phyloP scores from a whole-genome alignment of 2,113 vertebrate genomes.

The Marmota monax region DNA sequence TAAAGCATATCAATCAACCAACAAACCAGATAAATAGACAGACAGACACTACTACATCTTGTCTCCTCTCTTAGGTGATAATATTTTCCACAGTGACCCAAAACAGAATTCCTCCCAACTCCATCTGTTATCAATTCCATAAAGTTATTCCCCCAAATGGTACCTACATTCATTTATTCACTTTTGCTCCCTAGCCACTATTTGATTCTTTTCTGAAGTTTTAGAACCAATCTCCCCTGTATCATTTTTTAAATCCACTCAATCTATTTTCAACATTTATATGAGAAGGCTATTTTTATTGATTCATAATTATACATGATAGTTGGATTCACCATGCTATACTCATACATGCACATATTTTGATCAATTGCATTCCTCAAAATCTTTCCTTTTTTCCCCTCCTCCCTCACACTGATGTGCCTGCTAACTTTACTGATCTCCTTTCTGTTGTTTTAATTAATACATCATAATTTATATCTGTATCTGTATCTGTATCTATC shows the following conservation, averaged over 20 bases:
- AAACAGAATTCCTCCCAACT: not conserved
- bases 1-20: conserved; percentile 23
- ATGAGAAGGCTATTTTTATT: not conserved
- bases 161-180: conserved; percentile 1
- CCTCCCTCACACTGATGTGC: no score
- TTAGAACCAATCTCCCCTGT: not conserved
- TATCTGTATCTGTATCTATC: no score
- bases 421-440: no score
- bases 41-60: not conserved
- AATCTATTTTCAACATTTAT: not conserved
- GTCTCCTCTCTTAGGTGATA: not conserved
- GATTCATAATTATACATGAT: no score
- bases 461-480: no score
- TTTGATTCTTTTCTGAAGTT: not conserved
- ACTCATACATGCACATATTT: no score
- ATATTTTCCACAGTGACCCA: not conserved
- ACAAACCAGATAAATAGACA: not conserved
- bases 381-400: no score
- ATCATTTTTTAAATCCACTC: not conserved
- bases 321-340: no score
- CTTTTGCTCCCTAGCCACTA: not conserved
- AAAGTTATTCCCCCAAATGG: conserved; percentile 9
- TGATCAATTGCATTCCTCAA: no score
- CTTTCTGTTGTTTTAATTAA: no score
- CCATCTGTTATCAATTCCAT: not conserved